phyloP scores from a whole-genome alignment of 2,113 vertebrate genomes.

The Grammomys surdaster region DNA sequence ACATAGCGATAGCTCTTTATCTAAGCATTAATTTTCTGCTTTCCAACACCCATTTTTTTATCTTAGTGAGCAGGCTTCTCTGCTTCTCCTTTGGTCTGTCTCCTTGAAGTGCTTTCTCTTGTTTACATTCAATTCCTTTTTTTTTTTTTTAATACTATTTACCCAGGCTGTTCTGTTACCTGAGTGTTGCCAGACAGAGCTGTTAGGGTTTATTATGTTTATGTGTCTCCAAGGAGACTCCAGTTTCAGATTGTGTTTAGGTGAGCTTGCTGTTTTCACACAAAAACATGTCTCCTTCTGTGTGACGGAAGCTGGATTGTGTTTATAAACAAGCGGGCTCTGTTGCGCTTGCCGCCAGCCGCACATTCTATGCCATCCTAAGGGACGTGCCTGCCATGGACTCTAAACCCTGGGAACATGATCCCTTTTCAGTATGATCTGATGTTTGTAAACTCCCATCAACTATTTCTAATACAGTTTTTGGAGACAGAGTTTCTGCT shows the following conservation, averaged over 20 bases:
- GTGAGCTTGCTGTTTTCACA: constrained; percentile 51
- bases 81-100: neutral
- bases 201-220: constrained; percentile 21
- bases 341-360: neutral
- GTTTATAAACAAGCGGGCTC: constrained; percentile 35
- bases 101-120: neutral
- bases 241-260: constrained; percentile 39
- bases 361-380: neutral
- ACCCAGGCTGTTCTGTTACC: neutral
- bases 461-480: neutral
- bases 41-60: neutral
- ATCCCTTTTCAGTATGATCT: neutral
- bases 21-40: neutral
- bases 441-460: neutral
- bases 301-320: neutral
- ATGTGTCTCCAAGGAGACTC: constrained; percentile 56
- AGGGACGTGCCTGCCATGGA: neutral
- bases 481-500: neutral
- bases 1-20: neutral
- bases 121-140: neutral
- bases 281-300: constrained; percentile 27
- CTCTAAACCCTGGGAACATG: neutral
- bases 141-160: neutral
- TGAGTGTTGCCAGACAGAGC: constrained; percentile 7
- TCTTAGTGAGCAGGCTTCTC: neutral